Percentiles rank a stretch among this genome's conserved stretches.
Evolutionary conservation across 2,797 vertebrate species (phyloP).

Genomic region (Ammospiza maritima): DNA sequence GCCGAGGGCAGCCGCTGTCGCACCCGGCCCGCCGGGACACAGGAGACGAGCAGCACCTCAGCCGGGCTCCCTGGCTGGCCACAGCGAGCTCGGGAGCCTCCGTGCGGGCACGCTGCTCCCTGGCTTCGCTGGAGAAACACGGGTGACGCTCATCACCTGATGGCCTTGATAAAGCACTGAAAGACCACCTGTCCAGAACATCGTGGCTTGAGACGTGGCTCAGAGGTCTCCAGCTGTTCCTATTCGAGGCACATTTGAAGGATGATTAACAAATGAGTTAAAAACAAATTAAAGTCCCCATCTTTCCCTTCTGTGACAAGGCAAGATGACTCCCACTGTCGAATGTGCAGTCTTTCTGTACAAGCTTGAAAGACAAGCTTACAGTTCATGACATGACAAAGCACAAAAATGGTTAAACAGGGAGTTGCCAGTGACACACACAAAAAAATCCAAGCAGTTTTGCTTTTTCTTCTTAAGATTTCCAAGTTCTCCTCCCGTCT

Average conservation of each 20-base stretch:
- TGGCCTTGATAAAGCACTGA: neutral
- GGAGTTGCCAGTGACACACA: neutral
- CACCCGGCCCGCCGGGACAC: neutral
- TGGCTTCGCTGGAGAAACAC: neutral
- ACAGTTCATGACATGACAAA: accelerated
- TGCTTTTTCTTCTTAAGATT: neutral
- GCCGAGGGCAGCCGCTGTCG: neutral
- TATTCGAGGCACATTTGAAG: neutral
- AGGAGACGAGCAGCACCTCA: accelerated
- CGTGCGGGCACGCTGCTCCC: neutral
- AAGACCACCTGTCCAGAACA: neutral
- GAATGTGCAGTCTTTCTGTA: neutral
- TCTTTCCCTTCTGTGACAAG: neutral
- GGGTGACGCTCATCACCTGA: accelerated
- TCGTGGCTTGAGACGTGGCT: neutral
- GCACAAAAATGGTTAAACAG: accelerated
- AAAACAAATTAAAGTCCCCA: neutral
- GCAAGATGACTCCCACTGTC: neutral
- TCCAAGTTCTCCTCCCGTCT: neutral
- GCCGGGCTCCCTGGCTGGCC: neutral
- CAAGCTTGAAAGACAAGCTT: neutral
- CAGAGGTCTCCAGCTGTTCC: neutral
- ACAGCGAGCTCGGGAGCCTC: accelerated
- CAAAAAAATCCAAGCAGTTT: neutral
- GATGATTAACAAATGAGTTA: neutral